These are phyloP conservation scores for Euthynnus affinis DNA, from an alignment of 2,797 vertebrate genomes.

Conservation along the genomic window DNA sequence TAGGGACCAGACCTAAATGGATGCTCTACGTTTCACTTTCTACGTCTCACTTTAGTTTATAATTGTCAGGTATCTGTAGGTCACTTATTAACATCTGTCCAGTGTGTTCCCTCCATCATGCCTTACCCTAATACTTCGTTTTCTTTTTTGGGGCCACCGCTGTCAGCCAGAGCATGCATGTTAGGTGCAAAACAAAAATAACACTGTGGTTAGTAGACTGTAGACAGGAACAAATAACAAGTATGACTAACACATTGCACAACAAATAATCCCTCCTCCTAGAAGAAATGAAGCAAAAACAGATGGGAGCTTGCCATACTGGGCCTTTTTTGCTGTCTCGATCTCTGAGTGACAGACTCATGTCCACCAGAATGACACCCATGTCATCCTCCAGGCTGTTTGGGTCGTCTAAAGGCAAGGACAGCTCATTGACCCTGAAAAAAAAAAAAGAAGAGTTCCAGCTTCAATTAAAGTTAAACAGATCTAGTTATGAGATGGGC, in stretches of 20 bases:
- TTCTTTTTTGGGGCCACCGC: slow-evolving; percentile 89
- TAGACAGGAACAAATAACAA: slow-evolving; percentile 22
- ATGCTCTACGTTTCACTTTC: neutral
- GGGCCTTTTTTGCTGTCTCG: slow-evolving; percentile 86
- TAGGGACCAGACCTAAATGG: neutral
- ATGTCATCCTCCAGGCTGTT: slow-evolving; percentile 97
- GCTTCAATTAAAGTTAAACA: slow-evolving; percentile 6
- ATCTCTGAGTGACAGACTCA: slow-evolving; percentile 89
- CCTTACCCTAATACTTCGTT: slow-evolving; percentile 83
- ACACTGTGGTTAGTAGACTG: slow-evolving; percentile 69
- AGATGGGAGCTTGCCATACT: slow-evolving; percentile 54
- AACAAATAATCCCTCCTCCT: neutral
- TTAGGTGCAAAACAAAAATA: slow-evolving; percentile 69
- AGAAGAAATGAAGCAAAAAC: slow-evolving; percentile 48
- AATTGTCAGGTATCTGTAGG: slow-evolving; percentile 17
- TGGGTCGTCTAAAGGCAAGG: slow-evolving; percentile 91
- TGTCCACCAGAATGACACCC: slow-evolving; percentile 92
- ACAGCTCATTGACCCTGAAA: slow-evolving; percentile 86
- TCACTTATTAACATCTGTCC: neutral
- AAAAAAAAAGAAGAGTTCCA: neutral
- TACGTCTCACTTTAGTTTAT: neutral
- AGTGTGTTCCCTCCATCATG: slow-evolving; percentile 45
- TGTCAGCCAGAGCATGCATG: slow-evolving; percentile 77
- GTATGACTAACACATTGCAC: slow-evolving; percentile 10
- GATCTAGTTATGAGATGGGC: neutral